These are phyloP conservation scores for Rhinophrynus dorsalis DNA, from an alignment of 2,797 vertebrate species.

Conservation along the genomic window DNA sequence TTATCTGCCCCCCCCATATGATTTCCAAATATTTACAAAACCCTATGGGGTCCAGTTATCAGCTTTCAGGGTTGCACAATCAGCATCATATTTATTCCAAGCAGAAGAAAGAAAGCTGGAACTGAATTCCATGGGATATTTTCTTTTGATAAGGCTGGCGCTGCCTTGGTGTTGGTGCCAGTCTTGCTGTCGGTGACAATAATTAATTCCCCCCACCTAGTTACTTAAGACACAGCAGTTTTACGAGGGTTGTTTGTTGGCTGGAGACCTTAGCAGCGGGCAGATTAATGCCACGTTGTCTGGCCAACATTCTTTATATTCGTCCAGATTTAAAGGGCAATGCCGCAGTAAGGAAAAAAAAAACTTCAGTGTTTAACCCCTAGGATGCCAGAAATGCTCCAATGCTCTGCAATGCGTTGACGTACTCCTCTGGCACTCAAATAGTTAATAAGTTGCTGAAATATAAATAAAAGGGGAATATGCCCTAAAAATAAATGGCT, in stretches of 20 bases:
- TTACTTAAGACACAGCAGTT: slow-evolving; percentile 32
- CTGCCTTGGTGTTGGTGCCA: background rate
- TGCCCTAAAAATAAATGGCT: no score
- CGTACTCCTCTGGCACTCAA: no score
- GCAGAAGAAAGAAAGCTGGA: no score
- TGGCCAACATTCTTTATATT: background rate
- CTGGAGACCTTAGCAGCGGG: slow-evolving; percentile 23
- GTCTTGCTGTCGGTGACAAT: slow-evolving; percentile 28
- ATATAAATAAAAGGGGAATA: no score
- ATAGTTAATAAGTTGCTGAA: no score
- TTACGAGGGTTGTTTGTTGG: slow-evolving; percentile 18
- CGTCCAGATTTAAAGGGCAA: background rate
- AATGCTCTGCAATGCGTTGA: no score
- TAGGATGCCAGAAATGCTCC: no score
- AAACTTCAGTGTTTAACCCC: no score
- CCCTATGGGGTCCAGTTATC: no score
- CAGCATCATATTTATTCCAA: no score
- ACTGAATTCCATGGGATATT: background rate
- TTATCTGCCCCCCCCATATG: background rate
- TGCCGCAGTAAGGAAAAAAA: background rate
- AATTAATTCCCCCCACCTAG: slow-evolving; percentile 14
- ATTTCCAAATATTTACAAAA: background rate
- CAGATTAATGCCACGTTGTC: background rate
- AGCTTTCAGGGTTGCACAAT: no score
- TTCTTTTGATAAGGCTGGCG: slow-evolving; percentile 26